phyloP scores from a whole-genome alignment of 2,113 vertebrate species.

The Cairina moschata region DNA sequence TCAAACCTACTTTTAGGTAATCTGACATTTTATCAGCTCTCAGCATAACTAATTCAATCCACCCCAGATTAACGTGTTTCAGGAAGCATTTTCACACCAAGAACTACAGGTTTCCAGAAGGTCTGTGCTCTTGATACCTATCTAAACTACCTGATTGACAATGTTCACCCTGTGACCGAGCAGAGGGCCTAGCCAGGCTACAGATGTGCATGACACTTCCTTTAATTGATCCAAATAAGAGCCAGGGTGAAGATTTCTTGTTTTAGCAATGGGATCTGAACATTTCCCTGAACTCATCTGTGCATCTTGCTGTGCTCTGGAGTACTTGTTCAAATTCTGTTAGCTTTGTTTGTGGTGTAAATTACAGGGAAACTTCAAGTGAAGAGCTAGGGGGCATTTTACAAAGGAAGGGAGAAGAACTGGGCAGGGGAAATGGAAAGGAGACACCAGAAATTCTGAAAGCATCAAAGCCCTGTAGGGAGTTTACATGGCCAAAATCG shows the following conservation, averaged over 20 bases:
- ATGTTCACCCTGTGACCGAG: background rate
- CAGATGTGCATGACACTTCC: background rate
- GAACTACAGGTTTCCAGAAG: background rate
- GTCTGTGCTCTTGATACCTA: background rate
- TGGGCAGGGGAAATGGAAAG: background rate
- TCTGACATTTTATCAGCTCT: background rate
- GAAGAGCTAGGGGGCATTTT: background rate
- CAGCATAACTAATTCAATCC: background rate
- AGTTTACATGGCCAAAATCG: slow-evolving; percentile 6
- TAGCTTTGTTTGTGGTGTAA: background rate
- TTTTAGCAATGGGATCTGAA: background rate
- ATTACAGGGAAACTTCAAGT: background rate
- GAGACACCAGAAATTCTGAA: background rate
- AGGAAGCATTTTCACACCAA: background rate
- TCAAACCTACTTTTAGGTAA: background rate
- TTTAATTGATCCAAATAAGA: background rate
- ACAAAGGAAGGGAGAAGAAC: background rate
- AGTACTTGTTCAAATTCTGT: background rate
- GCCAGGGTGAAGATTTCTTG: background rate
- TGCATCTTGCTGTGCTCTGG: background rate
- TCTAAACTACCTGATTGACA: background rate
- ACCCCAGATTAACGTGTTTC: background rate
- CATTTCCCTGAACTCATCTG: background rate
- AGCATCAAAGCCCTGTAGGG: background rate
- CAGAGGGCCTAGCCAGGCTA: background rate